phyloP scores from a whole-genome alignment of 2,113 vertebrate genomes.

The Myiozetetes cayanensis region DNA sequence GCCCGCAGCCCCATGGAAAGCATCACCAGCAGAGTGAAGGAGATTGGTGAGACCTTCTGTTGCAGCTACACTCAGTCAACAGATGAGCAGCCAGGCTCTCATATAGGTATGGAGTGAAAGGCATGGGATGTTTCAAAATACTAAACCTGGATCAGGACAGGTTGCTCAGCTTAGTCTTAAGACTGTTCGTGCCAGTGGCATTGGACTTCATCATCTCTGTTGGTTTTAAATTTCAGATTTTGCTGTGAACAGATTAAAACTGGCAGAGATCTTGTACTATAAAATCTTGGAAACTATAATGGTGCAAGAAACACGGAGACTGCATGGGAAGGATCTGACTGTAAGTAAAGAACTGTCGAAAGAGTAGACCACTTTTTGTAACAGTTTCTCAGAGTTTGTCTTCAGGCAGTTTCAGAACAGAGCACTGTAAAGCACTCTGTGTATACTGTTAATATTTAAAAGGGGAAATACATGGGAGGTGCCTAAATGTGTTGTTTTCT shows the following conservation, averaged over 20 bases:
- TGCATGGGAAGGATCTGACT: slow-evolving; percentile 93
- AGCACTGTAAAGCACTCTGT: background rate
- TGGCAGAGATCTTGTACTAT: slow-evolving; percentile 96
- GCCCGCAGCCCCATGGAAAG: slow-evolving; percentile 82
- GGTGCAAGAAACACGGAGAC: slow-evolving; percentile 86
- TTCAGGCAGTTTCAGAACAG: background rate
- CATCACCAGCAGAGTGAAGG: slow-evolving; percentile 81
- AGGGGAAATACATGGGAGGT: background rate
- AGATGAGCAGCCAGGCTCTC: slow-evolving; percentile 86
- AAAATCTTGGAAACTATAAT: slow-evolving; percentile 95
- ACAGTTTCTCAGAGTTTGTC: background rate
- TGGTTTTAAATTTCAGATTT: slow-evolving; percentile 83
- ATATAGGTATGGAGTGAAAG: slow-evolving; percentile 81
- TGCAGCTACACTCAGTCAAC: slow-evolving; percentile 87
- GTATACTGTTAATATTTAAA: background rate
- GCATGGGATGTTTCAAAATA: background rate
- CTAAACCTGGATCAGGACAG: background rate
- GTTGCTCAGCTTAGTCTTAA: background rate
- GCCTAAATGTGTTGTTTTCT: background rate
- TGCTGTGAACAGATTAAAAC: slow-evolving; percentile 90
- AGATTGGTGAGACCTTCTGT: slow-evolving; percentile 86
- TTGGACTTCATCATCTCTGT: background rate
- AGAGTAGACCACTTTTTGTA: background rate
- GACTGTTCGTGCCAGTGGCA: fast-evolving
- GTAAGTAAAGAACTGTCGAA: slow-evolving; percentile 74